These are phyloP conservation scores for Sisor rabdophorus DNA, from an alignment of 2,113 vertebrate species.

Conservation along the genomic window DNA sequence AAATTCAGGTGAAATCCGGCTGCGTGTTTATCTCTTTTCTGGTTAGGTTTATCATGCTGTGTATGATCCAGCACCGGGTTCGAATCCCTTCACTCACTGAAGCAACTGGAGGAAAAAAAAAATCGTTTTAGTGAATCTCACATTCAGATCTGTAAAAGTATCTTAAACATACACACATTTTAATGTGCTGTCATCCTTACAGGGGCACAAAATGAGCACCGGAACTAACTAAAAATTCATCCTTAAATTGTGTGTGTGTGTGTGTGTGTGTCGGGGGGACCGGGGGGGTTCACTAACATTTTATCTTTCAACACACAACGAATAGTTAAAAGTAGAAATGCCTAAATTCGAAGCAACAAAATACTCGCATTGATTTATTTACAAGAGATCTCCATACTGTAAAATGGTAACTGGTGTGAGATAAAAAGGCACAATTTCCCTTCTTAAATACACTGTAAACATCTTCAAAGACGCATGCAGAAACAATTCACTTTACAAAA, in stretches of 20 bases:
- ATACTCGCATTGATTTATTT: conserved; percentile 86
- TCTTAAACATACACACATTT: conserved; percentile 51
- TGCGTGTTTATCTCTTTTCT: no score
- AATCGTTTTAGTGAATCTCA: conserved; percentile 56
- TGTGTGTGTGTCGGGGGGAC: no score
- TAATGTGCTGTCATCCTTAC: conserved; percentile 57
- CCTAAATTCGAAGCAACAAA: conserved; percentile 79
- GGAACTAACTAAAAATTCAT: conserved; percentile 46
- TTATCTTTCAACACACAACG: conserved; percentile 29
- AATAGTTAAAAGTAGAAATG: conserved; percentile 78
- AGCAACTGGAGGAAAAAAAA: conserved; percentile 54
- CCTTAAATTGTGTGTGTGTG: no score
- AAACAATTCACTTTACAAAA: conserved; percentile 99
- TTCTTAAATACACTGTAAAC: conserved; percentile 99
- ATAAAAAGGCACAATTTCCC: conserved; percentile 99
- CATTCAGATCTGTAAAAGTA: conserved; percentile 69
- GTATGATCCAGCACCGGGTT: conserved; percentile 7
- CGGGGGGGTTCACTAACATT: conserved; percentile 23
- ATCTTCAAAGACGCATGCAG: conserved; percentile 98
- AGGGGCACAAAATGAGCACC: conserved; percentile 43
- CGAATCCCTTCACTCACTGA: neutral
- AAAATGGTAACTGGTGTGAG: conserved; percentile 90
- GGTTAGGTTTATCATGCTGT: neutral
- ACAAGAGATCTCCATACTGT: conserved; percentile 91
- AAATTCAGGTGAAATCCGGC: no score